Evolutionary conservation across 2,888 invertebrate species (phyloP).

Genomic region (Nebria brevicollis): DNA sequence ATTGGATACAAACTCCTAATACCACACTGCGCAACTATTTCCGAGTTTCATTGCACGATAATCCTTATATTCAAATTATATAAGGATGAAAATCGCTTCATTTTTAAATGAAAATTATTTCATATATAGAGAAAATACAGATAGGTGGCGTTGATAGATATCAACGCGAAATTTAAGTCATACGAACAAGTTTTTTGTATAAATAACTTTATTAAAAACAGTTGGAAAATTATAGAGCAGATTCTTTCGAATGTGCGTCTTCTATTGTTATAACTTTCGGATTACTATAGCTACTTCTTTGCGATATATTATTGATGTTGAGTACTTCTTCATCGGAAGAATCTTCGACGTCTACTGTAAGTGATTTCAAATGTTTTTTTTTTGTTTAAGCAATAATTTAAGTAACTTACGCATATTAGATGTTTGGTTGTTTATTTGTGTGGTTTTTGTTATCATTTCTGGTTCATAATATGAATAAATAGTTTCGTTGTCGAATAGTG

Average conservation of each 20-base stretch:
- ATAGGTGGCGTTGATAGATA: too few species aligned
- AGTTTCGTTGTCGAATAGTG: slow-evolving; percentile 49
- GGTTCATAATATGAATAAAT: slow-evolving; percentile 45
- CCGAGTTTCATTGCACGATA: too few species aligned
- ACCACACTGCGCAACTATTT: too few species aligned
- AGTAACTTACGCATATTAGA: slow-evolving; percentile 29
- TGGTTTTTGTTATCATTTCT: slow-evolving; percentile 14
- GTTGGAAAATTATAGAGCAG: slow-evolving; percentile 19
- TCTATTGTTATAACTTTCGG: neutral
- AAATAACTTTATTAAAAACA: slow-evolving; percentile 18
- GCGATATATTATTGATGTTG: neutral
- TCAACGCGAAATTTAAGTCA: too few species aligned
- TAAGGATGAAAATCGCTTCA: too few species aligned
- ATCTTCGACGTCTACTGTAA: slow-evolving; percentile 10
- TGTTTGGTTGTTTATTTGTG: neutral
- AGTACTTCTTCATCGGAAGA: slow-evolving; percentile 11
- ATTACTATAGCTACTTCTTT: neutral
- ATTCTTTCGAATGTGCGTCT: slow-evolving; percentile 16
- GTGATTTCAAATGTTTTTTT: neutral
- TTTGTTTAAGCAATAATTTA: slow-evolving; percentile 33
- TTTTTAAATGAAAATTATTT: too few species aligned
- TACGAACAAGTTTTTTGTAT: neutral
- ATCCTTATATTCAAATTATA: too few species aligned
- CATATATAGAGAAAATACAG: too few species aligned
- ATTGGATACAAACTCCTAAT: too few species aligned